Evolutionary conservation across 2,113 vertebrate genomes (phyloP).

Genomic region (Phasianus colchicus): DNA sequence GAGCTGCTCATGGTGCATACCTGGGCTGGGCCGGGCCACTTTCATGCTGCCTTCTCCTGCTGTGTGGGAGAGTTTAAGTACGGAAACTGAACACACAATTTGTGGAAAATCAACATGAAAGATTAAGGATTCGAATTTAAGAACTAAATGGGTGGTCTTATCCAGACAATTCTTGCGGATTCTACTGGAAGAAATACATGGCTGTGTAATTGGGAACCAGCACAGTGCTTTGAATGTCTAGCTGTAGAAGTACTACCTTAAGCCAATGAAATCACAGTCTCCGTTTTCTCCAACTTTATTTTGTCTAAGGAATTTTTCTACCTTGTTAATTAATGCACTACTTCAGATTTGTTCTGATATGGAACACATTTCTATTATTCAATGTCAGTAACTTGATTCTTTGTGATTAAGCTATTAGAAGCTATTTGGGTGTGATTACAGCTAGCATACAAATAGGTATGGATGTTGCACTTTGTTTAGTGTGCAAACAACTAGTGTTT

Average conservation of each 20-base stretch:
- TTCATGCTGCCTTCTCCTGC: not conserved
- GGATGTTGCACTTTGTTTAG: not conserved
- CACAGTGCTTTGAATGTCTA: not conserved
- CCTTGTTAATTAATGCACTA: not conserved
- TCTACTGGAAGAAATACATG: not conserved
- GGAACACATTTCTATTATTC: not conserved
- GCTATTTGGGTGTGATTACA: not conserved
- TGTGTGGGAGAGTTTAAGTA: not conserved
- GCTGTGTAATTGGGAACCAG: not conserved
- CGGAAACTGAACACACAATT: not conserved
- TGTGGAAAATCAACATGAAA: not conserved
- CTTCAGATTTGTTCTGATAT: not conserved
- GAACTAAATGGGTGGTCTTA: not conserved
- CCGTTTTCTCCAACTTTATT: not conserved
- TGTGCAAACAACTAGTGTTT: not conserved
- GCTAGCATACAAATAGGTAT: not conserved
- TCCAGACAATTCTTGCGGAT: not conserved
- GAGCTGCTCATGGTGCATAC: not conserved
- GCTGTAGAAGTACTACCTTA: not conserved
- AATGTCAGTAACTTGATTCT: not conserved
- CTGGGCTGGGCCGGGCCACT: not conserved
- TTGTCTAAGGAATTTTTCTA: not conserved
- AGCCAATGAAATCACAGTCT: conserved; percentile 1
- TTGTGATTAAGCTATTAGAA: not conserved
- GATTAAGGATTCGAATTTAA: not conserved